Evolutionary conservation across 53 echinoderm and acorn worm species (phyloP).

Genomic region (Zoroaster sp.): DNA sequence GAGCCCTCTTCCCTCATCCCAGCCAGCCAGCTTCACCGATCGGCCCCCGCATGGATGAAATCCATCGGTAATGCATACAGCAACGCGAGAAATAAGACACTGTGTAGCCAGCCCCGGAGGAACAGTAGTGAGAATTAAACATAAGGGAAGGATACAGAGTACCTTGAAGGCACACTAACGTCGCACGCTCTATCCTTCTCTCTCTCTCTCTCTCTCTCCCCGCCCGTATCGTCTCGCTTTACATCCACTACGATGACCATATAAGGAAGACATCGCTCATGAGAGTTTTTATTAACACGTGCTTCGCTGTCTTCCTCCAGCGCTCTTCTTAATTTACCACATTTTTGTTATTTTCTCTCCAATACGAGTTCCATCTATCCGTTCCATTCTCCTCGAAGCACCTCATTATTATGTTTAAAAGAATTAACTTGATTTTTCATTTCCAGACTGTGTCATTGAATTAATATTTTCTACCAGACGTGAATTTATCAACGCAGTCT

Average conservation of each 20-base stretch:
- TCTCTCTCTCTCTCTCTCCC: no score
- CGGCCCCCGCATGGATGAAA: background rate
- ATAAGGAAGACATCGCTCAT: background rate
- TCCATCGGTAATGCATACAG: conserved; percentile 11
- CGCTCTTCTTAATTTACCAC: background rate
- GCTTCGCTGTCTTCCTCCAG: background rate
- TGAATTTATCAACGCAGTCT: background rate
- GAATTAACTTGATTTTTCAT: background rate
- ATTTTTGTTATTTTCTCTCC: background rate
- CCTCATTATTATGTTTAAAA: background rate
- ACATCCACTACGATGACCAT: background rate
- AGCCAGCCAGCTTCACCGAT: background rate
- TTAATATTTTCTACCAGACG: background rate
- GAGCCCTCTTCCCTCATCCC: background rate
- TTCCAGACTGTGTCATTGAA: background rate
- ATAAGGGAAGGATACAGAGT: background rate
- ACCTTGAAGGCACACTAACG: background rate
- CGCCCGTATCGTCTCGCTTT: no score
- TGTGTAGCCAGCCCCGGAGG: background rate
- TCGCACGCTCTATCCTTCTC: no score
- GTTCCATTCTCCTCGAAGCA: background rate
- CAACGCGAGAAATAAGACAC: conserved; percentile 38
- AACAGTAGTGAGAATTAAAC: background rate
- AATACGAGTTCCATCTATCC: background rate
- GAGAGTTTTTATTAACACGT: background rate